Conservation (phyloP, 2,113 vertebrate species). For the Stegostoma tigrinum region DNA sequence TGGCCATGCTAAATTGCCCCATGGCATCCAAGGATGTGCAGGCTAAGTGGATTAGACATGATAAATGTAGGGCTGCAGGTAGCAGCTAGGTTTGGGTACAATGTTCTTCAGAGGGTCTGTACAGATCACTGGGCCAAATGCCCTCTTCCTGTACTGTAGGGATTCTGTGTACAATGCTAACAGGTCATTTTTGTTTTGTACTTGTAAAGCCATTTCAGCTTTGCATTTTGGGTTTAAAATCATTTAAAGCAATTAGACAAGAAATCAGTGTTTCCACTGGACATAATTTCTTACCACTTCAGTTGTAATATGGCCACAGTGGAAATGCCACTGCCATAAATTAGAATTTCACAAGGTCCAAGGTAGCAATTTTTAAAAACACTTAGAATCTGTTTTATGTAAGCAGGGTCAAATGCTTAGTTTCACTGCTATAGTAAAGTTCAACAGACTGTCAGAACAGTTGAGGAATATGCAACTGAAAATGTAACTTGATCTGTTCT, state of each 20-base stretch:
- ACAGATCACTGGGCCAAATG: no score
- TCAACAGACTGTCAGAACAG: not conserved
- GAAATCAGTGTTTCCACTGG: not conserved
- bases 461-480: not conserved
- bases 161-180: no score
- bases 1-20: no score
- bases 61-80: no score
- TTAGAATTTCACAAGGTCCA: not conserved
- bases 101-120: no score
- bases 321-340: not conserved
- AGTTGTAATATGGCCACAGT: not conserved
- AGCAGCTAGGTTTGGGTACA: no score
- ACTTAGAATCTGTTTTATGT: not conserved
- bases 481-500: not conserved
- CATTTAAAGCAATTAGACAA: not conserved
- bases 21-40: no score
- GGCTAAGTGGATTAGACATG: no score
- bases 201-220: not conserved
- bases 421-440: not conserved
- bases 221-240: not conserved
- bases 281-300: not conserved
- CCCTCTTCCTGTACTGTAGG: no score
- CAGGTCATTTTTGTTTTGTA: no score
- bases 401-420: not conserved
- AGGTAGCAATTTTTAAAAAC: not conserved